phyloP scores from a whole-genome alignment of 23 tunicate genomes.

The Trididemnum miniatum region DNA sequence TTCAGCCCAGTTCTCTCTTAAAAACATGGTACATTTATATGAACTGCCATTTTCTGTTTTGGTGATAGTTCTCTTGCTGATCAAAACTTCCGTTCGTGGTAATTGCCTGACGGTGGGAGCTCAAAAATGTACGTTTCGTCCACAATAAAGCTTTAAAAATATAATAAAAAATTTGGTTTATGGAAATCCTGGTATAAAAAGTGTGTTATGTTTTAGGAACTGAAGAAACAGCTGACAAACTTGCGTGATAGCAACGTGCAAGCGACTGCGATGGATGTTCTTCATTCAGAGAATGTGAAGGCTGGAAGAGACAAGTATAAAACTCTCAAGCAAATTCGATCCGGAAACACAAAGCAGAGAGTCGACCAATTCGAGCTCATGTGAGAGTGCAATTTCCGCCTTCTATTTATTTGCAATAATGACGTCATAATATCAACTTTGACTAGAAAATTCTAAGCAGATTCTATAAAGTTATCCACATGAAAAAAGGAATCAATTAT shows the following conservation, averaged over 20 bases:
- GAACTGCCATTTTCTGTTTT: too few relatives aligned
- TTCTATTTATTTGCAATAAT: slow-evolving; percentile 11
- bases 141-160: too few relatives aligned
- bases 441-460: neutral
- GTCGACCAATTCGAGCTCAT: slow-evolving; percentile 93
- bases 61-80: too few relatives aligned
- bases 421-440: neutral
- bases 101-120: too few relatives aligned
- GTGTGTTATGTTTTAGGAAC: too few relatives aligned
- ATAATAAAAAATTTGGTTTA: too few relatives aligned
- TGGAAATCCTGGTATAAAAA: too few relatives aligned
- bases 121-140: too few relatives aligned
- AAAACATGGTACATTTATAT: too few relatives aligned
- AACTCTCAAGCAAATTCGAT: slow-evolving; percentile 96
- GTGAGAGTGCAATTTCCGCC: slow-evolving; percentile 22
- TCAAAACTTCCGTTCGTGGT: too few relatives aligned
- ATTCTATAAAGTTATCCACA: neutral
- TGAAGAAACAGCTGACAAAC: slow-evolving; percentile 60
- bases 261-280: slow-evolving; percentile 61
- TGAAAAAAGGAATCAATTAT: neutral
- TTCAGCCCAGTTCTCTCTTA: too few relatives aligned
- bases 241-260: slow-evolving; percentile 75
- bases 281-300: slow-evolving; percentile 88
- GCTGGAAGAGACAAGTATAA: slow-evolving; percentile 98
- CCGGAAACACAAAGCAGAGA: slow-evolving; percentile 90